Evolutionary conservation across 1,140 invertebrate species (phyloP).

Genomic region (Pseudachorutes palmiensis): DNA sequence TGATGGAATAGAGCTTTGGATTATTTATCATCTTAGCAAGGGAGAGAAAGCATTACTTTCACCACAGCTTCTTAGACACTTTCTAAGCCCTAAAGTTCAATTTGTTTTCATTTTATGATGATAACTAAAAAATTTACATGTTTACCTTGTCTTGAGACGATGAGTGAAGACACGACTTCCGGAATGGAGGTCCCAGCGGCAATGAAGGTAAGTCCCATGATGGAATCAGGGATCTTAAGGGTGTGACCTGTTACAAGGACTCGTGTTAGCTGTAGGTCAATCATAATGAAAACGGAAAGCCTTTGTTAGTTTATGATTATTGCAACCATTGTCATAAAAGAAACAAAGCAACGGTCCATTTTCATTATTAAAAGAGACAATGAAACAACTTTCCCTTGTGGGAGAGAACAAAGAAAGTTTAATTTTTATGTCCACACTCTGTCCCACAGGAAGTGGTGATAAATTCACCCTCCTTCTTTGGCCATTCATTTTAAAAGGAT

Average conservation of each 20-base stretch:
- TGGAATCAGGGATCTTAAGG: constrained; percentile 67
- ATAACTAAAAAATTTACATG: too few relatives aligned
- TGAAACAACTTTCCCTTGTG: not conserved
- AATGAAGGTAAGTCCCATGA: constrained; percentile 52
- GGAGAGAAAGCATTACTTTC: not conserved
- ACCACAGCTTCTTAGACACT: too few relatives aligned
- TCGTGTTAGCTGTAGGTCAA: too few relatives aligned
- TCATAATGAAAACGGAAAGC: not conserved
- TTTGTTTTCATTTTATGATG: too few relatives aligned
- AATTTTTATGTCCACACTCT: not conserved
- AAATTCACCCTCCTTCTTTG: too few relatives aligned
- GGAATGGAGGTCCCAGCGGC: constrained; percentile 74
- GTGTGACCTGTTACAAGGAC: too few relatives aligned
- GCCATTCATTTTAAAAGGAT: too few relatives aligned
- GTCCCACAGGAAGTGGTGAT: not conserved
- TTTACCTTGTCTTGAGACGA: constrained; percentile 70
- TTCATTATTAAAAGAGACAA: not conserved
- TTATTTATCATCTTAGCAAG: not conserved
- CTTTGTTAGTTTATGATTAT: constrained; percentile 3
- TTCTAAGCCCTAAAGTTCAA: too few relatives aligned
- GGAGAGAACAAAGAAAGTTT: not conserved
- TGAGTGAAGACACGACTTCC: constrained; percentile 74
- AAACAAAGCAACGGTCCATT: constrained; percentile 7
- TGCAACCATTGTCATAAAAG: constrained; percentile 3
- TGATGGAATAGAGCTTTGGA: not conserved